Base-by-base conservation (phyloP, 2,888 invertebrate genomes). In the Hemicrepidius hirtus region DNA sequence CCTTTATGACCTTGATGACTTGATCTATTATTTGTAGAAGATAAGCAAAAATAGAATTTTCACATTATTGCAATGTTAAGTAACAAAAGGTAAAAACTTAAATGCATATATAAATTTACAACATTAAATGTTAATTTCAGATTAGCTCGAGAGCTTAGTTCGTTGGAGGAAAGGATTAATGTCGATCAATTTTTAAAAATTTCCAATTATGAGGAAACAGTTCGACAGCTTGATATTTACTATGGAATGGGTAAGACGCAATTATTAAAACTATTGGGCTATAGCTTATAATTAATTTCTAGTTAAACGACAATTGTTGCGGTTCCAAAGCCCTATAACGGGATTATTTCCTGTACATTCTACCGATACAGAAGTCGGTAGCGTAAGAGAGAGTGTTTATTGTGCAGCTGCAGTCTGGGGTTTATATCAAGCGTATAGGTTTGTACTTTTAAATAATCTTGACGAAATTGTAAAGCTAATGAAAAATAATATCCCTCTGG, bases 351-450 rank as follows among this genome's bases (percentile, higher is more conserved):
- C 98, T 1, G 93, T 94, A 78, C 85, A 94, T 82, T 95, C 96
- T 65, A 92, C 91, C 65, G 95, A 97, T 82, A 91, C 91, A 71
- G 90, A 91, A 81, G 90, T 94, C 71, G 96, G 94, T 5, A 98
- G 97, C 84, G 94, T 98, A 46, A 91, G 98, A 62, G 99, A 99
- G 82, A 98, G 97, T 86, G 94, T 99, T 78, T 99, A 99, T 85
- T 98, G 98, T 90, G 97, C 98, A 20, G 93, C 96, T 73, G 95
- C 98, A 3, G 93, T 98, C 32, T 99, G 99, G 99, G 95, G 97
- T 77, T 89, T 99, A 55, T 96, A 97, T 85, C 97, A 98, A 87
- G 97, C 99, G 6, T 99, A 98, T 87, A 94, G 95, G 96, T 93
- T 85, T 13, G 20, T 24, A n/a, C 7, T 24, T 3, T 3, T 24